phyloP scores from a whole-genome alignment of 2,797 vertebrate species.

The Gymnoscopelus braueri region DNA sequence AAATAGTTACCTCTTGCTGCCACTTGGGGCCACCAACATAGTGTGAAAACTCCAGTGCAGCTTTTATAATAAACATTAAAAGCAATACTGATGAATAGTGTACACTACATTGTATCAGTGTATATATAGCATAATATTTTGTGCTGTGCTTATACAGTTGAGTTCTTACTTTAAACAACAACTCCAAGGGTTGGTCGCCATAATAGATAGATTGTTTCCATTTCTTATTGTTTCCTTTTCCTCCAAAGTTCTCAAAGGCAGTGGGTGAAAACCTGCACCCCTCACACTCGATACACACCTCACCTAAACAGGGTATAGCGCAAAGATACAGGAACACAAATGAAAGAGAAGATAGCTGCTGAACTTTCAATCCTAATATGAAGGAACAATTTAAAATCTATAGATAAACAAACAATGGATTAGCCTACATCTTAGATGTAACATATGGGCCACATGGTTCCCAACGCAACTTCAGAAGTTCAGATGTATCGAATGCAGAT shows the following conservation, averaged over 20 bases:
- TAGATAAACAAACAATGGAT: no score
- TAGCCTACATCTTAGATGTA: no score
- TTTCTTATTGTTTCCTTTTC: conserved; percentile 36
- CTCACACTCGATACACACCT: conserved; percentile 40
- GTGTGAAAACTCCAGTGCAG: not conserved
- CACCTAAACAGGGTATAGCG: conserved; percentile 32
- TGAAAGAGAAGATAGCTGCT: not conserved
- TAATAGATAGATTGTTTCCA: conserved; percentile 54
- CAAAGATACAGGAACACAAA: not conserved
- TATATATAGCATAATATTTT: not conserved
- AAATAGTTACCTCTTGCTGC: not conserved
- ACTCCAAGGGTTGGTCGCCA: conserved; percentile 20
- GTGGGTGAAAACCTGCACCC: not conserved
- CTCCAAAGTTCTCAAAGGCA: conserved; percentile 53
- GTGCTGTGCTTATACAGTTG: not conserved
- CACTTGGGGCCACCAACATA: not conserved
- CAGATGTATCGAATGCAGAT: no score
- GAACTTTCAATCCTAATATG: not conserved
- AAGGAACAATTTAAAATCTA: not conserved
- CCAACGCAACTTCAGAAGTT: no score
- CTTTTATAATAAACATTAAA: not conserved
- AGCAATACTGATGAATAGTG: no score
- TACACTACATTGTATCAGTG: not conserved
- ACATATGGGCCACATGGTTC: no score
- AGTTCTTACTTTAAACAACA: conserved; percentile 50